Conservation (phyloP, 2,888 invertebrate genomes). For the Galeruca laticollis region DNA sequence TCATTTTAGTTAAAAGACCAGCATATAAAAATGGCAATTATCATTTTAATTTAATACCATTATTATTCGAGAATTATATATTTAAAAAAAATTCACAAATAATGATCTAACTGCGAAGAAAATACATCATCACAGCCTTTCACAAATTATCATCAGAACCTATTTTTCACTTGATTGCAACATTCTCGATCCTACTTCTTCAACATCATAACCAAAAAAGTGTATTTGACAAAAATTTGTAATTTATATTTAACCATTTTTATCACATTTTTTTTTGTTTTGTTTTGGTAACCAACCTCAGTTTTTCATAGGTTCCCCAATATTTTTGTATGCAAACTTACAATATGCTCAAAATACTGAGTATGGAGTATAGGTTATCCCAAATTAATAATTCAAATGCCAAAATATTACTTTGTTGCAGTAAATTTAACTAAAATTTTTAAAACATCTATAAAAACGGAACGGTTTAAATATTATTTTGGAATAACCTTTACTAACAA, state of each 20-base stretch:
- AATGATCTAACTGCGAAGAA: conserved; percentile 16
- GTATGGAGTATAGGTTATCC: neutral
- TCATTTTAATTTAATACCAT: no score
- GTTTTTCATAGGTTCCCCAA: conserved; percentile 15
- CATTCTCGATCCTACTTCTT: conserved; percentile 10
- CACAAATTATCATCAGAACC: conserved; percentile 35
- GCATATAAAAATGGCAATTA: no score
- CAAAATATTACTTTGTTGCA: neutral
- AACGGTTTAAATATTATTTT: neutral
- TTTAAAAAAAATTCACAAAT: neutral
- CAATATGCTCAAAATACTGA: conserved; percentile 30
- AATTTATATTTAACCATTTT: conserved; percentile 38
- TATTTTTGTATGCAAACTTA: conserved; percentile 23
- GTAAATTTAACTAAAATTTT: no score
- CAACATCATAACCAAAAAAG: conserved; percentile 29
- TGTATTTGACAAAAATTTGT: conserved; percentile 27
- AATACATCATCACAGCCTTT: conserved; percentile 42
- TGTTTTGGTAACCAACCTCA: conserved; percentile 37
- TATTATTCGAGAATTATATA: neutral
- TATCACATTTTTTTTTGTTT: conserved; percentile 43
- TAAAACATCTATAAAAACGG: neutral
- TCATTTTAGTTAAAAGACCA: no score
- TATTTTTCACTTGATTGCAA: conserved; percentile 23
- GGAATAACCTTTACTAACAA: conserved; percentile 13
- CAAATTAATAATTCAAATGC: neutral